Percentiles rank a stretch among this genome's conserved stretches.
Evolutionary conservation across 2,113 vertebrate species (phyloP).

Genomic region (Atrichornis clamosus): DNA sequence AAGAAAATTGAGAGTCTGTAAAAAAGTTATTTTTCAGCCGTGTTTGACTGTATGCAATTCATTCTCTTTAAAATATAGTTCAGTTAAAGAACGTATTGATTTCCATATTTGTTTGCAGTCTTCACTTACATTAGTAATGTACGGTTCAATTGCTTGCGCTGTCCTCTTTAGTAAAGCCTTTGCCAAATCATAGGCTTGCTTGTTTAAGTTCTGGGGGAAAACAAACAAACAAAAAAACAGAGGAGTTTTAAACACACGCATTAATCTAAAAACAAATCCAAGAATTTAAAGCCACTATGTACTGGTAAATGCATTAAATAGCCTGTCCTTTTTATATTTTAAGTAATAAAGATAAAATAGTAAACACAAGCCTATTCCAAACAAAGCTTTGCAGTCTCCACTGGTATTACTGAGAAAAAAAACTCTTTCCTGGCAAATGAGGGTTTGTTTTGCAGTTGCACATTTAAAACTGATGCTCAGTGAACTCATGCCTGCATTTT

Average conservation of each 20-base stretch:
- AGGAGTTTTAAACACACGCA: background rate
- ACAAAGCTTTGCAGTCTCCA: background rate
- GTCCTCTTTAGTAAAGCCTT: conserved; percentile 98
- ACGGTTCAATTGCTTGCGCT: conserved; percentile 95
- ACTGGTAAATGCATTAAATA: background rate
- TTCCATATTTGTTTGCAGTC: background rate
- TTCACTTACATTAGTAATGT: conserved; percentile 96
- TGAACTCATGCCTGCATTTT: background rate
- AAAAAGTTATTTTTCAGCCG: background rate
- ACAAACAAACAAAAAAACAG: background rate
- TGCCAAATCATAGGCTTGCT: conserved; percentile 97
- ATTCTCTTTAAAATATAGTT: background rate
- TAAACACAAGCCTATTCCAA: background rate
- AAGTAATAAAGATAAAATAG: background rate
- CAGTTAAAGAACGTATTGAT: background rate
- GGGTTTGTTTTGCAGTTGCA: background rate
- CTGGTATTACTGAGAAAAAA: background rate
- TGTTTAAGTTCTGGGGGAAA: conserved; percentile 88
- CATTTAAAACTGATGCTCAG: background rate
- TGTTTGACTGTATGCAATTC: background rate
- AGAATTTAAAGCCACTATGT: background rate
- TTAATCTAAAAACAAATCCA: background rate
- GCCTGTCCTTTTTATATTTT: background rate
- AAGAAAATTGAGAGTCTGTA: background rate
- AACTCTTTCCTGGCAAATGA: background rate